These are phyloP conservation scores for Nomada fucata DNA, from an alignment of 2,888 invertebrate species.

Conservation along the genomic window DNA sequence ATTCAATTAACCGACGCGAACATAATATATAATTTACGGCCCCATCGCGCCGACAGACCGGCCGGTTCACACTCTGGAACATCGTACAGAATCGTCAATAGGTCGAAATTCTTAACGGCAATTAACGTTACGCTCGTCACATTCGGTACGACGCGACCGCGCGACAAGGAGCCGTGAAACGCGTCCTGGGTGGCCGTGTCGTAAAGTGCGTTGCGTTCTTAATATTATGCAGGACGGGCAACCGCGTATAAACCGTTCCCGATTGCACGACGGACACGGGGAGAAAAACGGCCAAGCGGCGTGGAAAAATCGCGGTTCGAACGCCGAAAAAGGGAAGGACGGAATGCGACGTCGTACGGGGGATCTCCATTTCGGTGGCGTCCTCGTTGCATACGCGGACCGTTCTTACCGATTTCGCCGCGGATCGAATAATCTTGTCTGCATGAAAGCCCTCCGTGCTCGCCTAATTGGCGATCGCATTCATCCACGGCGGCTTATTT, in stretches of 20 bases:
- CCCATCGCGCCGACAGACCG: background rate
- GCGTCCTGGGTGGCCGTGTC: conserved; percentile 78
- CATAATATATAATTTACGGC: conserved; percentile 1
- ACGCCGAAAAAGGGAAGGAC: conserved; percentile 46
- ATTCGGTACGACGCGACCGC: background rate
- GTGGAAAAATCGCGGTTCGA: conserved; percentile 59
- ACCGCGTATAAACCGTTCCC: conserved; percentile 72
- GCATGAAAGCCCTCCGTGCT: conserved; percentile 49
- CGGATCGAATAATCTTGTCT: conserved; percentile 59
- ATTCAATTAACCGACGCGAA: conserved; percentile 9
- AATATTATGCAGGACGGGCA: conserved; percentile 79
- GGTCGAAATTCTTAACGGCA: conserved; percentile 30
- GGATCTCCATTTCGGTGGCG: conserved; percentile 53
- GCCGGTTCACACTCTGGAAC: background rate
- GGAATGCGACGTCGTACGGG: conserved; percentile 55
- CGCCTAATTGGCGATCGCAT: conserved; percentile 60
- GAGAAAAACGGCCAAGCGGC: conserved; percentile 35
- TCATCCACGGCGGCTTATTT: conserved; percentile 55
- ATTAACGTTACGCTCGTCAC: conserved; percentile 48
- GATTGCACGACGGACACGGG: conserved; percentile 69
- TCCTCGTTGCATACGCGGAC: conserved; percentile 47
- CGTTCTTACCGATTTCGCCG: conserved; percentile 55
- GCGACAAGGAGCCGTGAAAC: conserved; percentile 6
- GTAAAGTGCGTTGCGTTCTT: conserved; percentile 77
- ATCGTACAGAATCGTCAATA: conserved; percentile 51